Conservation (phyloP, 2,797 vertebrate genomes). For the Anguilla marmorata region DNA sequence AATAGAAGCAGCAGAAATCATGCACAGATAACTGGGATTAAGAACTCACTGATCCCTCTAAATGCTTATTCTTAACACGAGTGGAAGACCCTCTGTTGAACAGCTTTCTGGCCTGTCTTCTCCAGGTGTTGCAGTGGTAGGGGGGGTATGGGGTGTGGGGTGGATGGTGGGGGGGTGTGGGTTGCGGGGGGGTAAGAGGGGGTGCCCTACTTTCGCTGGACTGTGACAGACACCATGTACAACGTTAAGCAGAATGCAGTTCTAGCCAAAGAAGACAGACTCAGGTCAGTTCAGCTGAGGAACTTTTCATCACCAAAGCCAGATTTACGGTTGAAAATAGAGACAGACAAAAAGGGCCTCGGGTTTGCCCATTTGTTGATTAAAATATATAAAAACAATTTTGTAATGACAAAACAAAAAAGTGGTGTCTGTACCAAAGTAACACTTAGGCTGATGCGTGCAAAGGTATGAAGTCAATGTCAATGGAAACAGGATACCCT, state of each 20-base stretch:
- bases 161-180: background rate
- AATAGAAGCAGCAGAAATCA: slow-evolving; percentile 56
- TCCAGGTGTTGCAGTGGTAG: slow-evolving; percentile 56
- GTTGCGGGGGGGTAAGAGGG: slow-evolving; percentile 14
- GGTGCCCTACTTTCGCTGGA: slow-evolving; percentile 42
- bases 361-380: background rate
- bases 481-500: too few species aligned
- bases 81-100: slow-evolving; percentile 49
- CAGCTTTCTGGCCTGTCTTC: slow-evolving; percentile 63
- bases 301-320: background rate
- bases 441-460: too few species aligned
- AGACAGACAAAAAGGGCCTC: background rate
- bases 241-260: background rate
- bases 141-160: background rate
- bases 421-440: too few species aligned
- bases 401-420: too few species aligned
- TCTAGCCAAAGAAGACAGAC: background rate
- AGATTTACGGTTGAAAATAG: background rate
- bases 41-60: slow-evolving; percentile 54
- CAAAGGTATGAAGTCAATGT: too few species aligned
- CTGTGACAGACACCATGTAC: slow-evolving; percentile 21
- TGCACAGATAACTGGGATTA: slow-evolving; percentile 56
- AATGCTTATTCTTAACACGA: slow-evolving; percentile 47
- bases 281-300: background rate
- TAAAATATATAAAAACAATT: too few species aligned